Percentiles rank a stretch among this genome's conserved stretches.
Conservation (phyloP, 2,888 invertebrate genomes). For the Cylloceria caligata region DNA sequence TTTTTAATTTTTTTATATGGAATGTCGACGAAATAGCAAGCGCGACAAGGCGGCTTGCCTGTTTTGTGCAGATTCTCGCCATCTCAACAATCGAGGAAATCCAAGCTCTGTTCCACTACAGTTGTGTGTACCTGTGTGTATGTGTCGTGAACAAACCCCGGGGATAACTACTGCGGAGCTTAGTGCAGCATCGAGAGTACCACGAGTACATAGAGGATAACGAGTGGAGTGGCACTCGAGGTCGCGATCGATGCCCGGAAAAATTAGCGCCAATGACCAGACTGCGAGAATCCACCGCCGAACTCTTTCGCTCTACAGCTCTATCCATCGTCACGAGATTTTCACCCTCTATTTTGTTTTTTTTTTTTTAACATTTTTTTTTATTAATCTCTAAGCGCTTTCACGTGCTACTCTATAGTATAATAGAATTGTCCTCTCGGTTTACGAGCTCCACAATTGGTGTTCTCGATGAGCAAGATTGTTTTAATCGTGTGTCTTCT, state of each 20-base stretch:
- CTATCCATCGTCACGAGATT: slow-evolving; percentile 40
- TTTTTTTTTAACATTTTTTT: slow-evolving; percentile 14
- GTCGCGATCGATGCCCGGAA: slow-evolving; percentile 62
- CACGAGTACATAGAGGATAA: slow-evolving; percentile 28
- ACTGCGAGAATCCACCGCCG: slow-evolving; percentile 49
- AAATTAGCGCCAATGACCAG: slow-evolving; percentile 64
- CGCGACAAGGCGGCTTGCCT: slow-evolving; percentile 26
- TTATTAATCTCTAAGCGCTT: slow-evolving; percentile 24
- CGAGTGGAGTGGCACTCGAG: slow-evolving; percentile 57
- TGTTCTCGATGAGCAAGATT: slow-evolving; percentile 2
- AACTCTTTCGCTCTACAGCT: slow-evolving; percentile 2
- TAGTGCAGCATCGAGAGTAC: slow-evolving; percentile 43
- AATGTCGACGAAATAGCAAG: slow-evolving; percentile 29
- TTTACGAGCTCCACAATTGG: slow-evolving; percentile 10
- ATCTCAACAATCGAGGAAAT: slow-evolving; percentile 59
- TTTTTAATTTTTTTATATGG: slow-evolving; percentile 27
- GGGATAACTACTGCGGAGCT: slow-evolving; percentile 56
- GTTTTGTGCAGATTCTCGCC: slow-evolving; percentile 39
- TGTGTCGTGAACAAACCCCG: slow-evolving; percentile 47
- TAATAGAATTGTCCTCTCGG: slow-evolving; percentile 27
- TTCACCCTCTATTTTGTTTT: slow-evolving; percentile 33
- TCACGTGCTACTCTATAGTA: slow-evolving; percentile 21
- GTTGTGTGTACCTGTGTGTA: slow-evolving; percentile 14
- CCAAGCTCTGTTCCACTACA: slow-evolving; percentile 35
- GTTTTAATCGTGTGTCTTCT: slow-evolving; percentile 6